Conservation (phyloP, 2,888 invertebrate species). For the Drosophila anomelani region DNA sequence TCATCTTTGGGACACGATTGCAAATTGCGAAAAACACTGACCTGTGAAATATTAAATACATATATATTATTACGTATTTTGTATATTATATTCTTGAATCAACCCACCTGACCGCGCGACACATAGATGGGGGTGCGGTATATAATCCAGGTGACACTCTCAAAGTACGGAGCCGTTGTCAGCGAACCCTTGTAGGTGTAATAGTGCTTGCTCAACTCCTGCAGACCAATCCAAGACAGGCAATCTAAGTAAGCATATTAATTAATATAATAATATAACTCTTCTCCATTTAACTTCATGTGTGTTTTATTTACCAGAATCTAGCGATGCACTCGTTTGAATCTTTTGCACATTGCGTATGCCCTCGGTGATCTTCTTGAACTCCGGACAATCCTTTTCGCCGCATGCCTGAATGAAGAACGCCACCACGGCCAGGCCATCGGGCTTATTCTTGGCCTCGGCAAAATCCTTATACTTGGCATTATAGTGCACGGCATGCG, state of each 20-base stretch:
- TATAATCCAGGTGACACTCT: slow-evolving; percentile 91
- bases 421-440: slow-evolving; percentile 90
- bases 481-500: slow-evolving; percentile 92
- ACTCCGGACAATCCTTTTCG: slow-evolving; percentile 87
- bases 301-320: slow-evolving; percentile 62
- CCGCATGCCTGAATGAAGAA: slow-evolving; percentile 88
- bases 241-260: slow-evolving; percentile 86
- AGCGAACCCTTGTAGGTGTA: slow-evolving; percentile 90
- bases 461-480: slow-evolving; percentile 88
- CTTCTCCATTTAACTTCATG: too few relatives aligned
- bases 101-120: slow-evolving; percentile 87
- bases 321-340: slow-evolving; percentile 83
- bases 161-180: slow-evolving; percentile 90
- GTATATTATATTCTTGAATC: background rate
- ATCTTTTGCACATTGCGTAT: slow-evolving; percentile 84
- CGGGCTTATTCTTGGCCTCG: slow-evolving; percentile 88
- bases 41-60: slow-evolving; percentile 63
- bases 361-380: slow-evolving; percentile 87
- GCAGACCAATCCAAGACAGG: slow-evolving; percentile 89
- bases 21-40: slow-evolving; percentile 83
- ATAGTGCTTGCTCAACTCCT: slow-evolving; percentile 89
- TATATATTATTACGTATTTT: background rate
- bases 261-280: background rate
- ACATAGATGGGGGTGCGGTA: slow-evolving; percentile 89
- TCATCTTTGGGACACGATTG: slow-evolving; percentile 84